A percentile compares a stretch with the other conserved stretches of the same genome.
Evolutionary conservation across 2,113 vertebrate genomes (phyloP).

Genomic region (Atrichornis clamosus): DNA sequence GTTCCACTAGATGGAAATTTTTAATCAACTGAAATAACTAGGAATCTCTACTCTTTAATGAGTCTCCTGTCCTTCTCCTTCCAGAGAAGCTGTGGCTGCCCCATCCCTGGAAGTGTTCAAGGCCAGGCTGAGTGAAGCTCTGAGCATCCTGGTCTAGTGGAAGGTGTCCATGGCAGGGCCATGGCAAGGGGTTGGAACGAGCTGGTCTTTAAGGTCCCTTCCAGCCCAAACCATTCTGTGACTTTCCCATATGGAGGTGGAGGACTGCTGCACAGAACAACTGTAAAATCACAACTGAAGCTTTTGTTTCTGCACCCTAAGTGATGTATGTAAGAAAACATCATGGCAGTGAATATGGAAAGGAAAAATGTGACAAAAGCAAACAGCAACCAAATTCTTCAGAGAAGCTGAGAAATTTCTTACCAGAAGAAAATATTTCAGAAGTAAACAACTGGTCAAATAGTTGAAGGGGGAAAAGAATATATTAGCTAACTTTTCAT

Average conservation of each 20-base stretch:
- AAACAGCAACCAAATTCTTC: background rate
- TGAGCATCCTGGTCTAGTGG: background rate
- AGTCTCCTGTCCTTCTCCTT: background rate
- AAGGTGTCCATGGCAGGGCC: background rate
- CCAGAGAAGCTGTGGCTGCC: background rate
- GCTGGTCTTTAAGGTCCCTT: background rate
- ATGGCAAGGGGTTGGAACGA: background rate
- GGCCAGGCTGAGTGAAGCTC: background rate
- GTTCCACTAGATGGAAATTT: background rate
- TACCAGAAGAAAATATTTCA: background rate
- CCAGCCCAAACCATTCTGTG: background rate
- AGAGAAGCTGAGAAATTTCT: background rate
- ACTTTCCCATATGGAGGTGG: background rate
- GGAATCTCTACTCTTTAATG: background rate
- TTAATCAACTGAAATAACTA: background rate
- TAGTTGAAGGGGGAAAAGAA: background rate
- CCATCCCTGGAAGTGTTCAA: background rate
- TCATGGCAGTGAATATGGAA: background rate
- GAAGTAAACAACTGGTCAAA: background rate
- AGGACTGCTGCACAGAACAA: accelerated
- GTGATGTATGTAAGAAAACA: background rate
- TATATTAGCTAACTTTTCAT: background rate
- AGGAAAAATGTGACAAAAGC: background rate
- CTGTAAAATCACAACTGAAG: background rate
- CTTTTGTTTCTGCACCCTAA: background rate